Evolutionary conservation across 2,797 vertebrate genomes (phyloP).

Genomic region (Urocyon cinereoargenteus): DNA sequence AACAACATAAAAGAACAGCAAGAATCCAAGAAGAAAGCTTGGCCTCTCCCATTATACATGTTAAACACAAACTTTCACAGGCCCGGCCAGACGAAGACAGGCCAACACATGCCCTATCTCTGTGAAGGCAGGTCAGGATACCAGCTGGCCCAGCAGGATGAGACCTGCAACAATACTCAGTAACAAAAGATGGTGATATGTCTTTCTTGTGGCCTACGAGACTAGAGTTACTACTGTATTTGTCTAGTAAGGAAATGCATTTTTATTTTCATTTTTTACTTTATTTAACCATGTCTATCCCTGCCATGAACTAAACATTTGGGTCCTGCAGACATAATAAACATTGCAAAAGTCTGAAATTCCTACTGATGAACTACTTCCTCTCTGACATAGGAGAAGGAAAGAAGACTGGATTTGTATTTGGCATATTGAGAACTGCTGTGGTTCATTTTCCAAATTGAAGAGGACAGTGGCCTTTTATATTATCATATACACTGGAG

Average conservation of each 20-base stretch:
- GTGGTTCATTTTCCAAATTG: background rate
- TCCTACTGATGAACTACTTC: background rate
- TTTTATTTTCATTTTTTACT: slow-evolving; percentile 6
- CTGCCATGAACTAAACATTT: background rate
- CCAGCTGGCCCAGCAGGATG: background rate
- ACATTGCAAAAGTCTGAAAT: background rate
- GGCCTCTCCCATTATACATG: background rate
- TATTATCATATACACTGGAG: background rate
- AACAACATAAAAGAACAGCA: background rate
- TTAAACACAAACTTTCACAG: background rate
- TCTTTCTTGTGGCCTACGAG: background rate
- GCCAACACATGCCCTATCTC: background rate
- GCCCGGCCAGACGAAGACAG: background rate
- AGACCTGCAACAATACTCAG: background rate
- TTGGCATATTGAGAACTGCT: background rate
- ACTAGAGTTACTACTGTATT: background rate
- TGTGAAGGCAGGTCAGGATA: background rate
- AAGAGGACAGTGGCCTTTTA: background rate
- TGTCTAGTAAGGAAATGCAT: background rate
- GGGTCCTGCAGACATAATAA: background rate
- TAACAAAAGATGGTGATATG: background rate
- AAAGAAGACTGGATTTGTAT: background rate
- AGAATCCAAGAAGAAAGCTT: slow-evolving; percentile 6
- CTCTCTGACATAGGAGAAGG: background rate
- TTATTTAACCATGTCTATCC: background rate